Evolutionary conservation across 2,113 vertebrate genomes (phyloP).

Genomic region (Burhinus oedicnemus): DNA sequence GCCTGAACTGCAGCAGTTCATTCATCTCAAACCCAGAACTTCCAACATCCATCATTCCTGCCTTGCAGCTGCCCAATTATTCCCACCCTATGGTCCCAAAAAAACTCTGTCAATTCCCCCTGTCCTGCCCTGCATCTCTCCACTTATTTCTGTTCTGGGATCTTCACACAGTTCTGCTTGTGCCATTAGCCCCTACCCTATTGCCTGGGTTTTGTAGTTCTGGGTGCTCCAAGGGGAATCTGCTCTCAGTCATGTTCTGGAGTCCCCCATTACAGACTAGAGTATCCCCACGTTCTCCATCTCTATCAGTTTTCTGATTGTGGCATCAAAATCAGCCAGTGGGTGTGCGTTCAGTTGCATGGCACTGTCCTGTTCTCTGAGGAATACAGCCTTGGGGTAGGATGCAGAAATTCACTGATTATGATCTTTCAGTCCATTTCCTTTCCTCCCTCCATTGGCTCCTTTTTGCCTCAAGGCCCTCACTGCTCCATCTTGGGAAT

Average conservation of each 20-base stretch:
- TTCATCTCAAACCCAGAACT: not conserved
- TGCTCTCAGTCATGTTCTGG: not conserved
- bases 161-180: not conserved
- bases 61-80: not conserved
- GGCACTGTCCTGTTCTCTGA: not conserved
- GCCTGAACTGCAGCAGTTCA: not conserved
- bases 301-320: not conserved
- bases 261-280: not conserved
- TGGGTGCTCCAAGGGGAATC: not conserved
- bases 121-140: not conserved
- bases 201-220: not conserved
- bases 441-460: constrained; percentile 69
- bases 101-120: not conserved
- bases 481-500: constrained; percentile 49
- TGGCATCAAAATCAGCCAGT: not conserved
- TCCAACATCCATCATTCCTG: not conserved
- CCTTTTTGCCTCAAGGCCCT: constrained; percentile 62
- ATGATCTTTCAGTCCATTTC: constrained; percentile 55
- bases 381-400: constrained; percentile 30
- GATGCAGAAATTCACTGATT: constrained; percentile 67
- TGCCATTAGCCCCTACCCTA: not conserved
- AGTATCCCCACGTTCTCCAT: not conserved
- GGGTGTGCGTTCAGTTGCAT: not conserved
- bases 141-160: not conserved
- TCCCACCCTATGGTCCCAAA: not conserved